These are phyloP conservation scores for Schrankia costaestrigalis DNA, from an alignment of 2,888 invertebrate species.

Conservation along the genomic window DNA sequence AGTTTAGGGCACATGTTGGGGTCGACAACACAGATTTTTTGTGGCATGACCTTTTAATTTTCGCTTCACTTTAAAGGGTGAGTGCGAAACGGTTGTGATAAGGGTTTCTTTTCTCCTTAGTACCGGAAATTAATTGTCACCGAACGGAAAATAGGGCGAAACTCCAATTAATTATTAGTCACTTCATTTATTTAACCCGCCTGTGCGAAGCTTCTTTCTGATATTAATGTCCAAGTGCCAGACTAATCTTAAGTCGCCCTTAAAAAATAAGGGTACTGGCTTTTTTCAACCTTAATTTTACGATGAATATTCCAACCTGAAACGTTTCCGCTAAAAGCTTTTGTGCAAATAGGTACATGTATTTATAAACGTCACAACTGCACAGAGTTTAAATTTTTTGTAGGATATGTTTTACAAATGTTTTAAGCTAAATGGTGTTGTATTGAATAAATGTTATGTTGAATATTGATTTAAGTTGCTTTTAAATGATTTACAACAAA, in stretches of 20 bases:
- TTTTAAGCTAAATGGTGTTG: too few relatives aligned
- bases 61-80: slow-evolving; percentile 60
- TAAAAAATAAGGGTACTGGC: slow-evolving; percentile 38
- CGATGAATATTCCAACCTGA: slow-evolving; percentile 24
- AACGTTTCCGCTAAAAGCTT: slow-evolving; percentile 25
- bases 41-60: slow-evolving; percentile 55
- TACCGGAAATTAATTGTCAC: slow-evolving; percentile 79
- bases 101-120: slow-evolving; percentile 75
- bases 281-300: slow-evolving; percentile 38
- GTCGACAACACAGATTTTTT: slow-evolving; percentile 37
- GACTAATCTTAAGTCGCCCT: slow-evolving; percentile 56
- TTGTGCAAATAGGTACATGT: slow-evolving; percentile 18
- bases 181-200: slow-evolving; percentile 79
- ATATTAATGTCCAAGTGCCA: slow-evolving; percentile 70
- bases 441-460: too few relatives aligned
- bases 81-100: slow-evolving; percentile 72
- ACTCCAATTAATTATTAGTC: slow-evolving; percentile 80
- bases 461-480: too few relatives aligned
- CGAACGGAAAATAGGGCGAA: slow-evolving; percentile 80
- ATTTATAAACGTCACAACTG: slow-evolving; percentile 11
- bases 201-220: slow-evolving; percentile 64
- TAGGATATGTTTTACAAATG: too few relatives aligned
- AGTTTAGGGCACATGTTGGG: slow-evolving; percentile 19
- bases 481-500: too few relatives aligned
- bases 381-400: too few relatives aligned